These are phyloP conservation scores for Conger conger DNA, from an alignment of 2,113 vertebrate species.

Conservation along the genomic window DNA sequence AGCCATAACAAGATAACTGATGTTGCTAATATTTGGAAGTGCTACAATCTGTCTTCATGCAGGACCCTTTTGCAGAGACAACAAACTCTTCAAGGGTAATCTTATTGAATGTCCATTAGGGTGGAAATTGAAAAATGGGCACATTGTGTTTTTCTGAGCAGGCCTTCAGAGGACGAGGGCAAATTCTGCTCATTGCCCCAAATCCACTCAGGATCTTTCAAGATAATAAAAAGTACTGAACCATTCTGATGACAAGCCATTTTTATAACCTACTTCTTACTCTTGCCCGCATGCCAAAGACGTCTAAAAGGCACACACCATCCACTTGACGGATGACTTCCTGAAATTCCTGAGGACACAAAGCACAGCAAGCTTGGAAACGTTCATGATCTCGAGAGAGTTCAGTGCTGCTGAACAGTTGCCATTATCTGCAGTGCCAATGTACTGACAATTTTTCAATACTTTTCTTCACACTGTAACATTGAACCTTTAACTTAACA, in stretches of 20 bases:
- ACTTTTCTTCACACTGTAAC: background rate
- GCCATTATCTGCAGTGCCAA: background rate
- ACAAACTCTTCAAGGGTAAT: constrained; percentile 39
- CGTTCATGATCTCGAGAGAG: background rate
- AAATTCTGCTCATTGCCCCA: background rate
- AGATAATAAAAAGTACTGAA: constrained; percentile 22
- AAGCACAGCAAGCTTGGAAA: background rate
- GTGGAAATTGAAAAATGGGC: constrained; percentile 48
- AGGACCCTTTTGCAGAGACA: constrained; percentile 40
- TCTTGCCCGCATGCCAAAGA: background rate
- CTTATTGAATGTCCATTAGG: constrained; percentile 51
- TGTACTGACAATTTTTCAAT: background rate
- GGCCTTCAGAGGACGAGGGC: background rate
- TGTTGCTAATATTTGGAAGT: constrained; percentile 37
- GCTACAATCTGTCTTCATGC: constrained; percentile 56
- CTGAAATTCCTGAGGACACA: background rate
- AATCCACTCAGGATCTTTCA: constrained; percentile 2
- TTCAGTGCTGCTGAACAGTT: background rate
- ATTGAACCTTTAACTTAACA: background rate
- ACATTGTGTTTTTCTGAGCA: background rate
- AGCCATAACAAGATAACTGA: constrained; percentile 44
- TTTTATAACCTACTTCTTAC: background rate
- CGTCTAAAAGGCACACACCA: background rate
- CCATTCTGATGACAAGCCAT: constrained; percentile 7
- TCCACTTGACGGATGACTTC: background rate